These are phyloP conservation scores for Clivina fossor DNA, from an alignment of 2,888 invertebrate species.

Conservation along the genomic window DNA sequence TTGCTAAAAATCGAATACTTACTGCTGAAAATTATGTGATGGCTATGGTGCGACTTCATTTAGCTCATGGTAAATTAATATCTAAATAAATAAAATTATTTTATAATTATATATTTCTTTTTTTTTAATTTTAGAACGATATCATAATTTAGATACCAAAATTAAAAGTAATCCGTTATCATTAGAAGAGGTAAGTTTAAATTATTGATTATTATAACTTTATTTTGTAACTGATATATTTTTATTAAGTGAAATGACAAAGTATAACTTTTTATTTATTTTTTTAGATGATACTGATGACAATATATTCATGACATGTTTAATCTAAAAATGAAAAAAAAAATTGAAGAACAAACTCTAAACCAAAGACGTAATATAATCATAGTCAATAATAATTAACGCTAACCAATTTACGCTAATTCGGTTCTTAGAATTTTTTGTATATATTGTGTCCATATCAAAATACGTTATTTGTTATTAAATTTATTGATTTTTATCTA, in stretches of 20 bases:
- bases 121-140: conserved; percentile 60
- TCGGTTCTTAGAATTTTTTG: neutral
- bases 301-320: conserved; percentile 58
- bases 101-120: conserved; percentile 10
- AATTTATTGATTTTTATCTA: neutral
- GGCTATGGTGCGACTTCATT: conserved; percentile 64
- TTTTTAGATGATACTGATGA: conserved; percentile 63
- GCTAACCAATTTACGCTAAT: conserved; percentile 3
- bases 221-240: too few relatives aligned
- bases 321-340: conserved; percentile 8
- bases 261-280: conserved; percentile 22
- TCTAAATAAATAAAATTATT: neutral
- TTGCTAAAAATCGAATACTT: conserved; percentile 61
- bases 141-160: conserved; percentile 69
- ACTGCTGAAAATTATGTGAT: conserved; percentile 65
- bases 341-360: conserved; percentile 19
- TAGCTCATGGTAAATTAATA: conserved; percentile 62
- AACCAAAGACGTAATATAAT: conserved; percentile 26
- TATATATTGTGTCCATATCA: conserved; percentile 8
- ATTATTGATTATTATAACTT: neutral
- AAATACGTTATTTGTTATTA: conserved; percentile 10
- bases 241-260: too few relatives aligned
- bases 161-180: conserved; percentile 71
- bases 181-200: conserved; percentile 64
- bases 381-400: conserved; percentile 22